Conservation (phyloP, 1,140 invertebrate genomes). For the Temnothorax curvispinosus region DNA sequence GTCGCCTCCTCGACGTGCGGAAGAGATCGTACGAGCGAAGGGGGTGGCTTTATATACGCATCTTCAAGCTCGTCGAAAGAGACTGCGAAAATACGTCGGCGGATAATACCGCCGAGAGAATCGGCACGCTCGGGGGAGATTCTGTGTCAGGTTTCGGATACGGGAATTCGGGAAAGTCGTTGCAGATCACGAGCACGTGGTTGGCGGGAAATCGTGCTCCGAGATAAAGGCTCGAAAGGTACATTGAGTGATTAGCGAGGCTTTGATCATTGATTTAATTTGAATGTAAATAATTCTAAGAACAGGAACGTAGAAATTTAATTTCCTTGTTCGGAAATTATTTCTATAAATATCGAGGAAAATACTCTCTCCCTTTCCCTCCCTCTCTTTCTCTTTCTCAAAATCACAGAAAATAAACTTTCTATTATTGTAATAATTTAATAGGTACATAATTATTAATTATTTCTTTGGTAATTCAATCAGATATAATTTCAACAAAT, state of each 20-base stretch:
- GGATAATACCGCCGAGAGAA: conserved; percentile 36
- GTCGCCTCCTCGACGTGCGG: conserved; percentile 20
- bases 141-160: conserved; percentile 32
- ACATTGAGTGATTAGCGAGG: not conserved
- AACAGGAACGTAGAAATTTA: not conserved
- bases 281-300: conserved; percentile 2
- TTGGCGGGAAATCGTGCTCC: not conserved
- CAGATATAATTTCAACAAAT: not conserved
- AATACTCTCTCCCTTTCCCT: not conserved
- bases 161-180: conserved; percentile 7
- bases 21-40: conserved; percentile 51
- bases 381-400: not conserved
- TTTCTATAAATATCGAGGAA: not conserved
- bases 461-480: not conserved
- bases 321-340: not conserved
- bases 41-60: conserved; percentile 58
- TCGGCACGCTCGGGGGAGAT: conserved; percentile 18
- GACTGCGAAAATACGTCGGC: conserved; percentile 62
- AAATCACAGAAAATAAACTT: not conserved
- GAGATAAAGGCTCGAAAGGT: not conserved
- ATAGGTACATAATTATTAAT: not conserved
- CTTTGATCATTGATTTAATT: conserved; percentile 2
- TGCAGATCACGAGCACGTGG: not conserved
- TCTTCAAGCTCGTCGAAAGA: conserved; percentile 57
- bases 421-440: not conserved